Percentiles rank a stretch among this genome's conserved stretches.
Evolutionary conservation across 2,888 invertebrate genomes (phyloP).

Genomic region (Branchipolynoe longqiensis): DNA sequence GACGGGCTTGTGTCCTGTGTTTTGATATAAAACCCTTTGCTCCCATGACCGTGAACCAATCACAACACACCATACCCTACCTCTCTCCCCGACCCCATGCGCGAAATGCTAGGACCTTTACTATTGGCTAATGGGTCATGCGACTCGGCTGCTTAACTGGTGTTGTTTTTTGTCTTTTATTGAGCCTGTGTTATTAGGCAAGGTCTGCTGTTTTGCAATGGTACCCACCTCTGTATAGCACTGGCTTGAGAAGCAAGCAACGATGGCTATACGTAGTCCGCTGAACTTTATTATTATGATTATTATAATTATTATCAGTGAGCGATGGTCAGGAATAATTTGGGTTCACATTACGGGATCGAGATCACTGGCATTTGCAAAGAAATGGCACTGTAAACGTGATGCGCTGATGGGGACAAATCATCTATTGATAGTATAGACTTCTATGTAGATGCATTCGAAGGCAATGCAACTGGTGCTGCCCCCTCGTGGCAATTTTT

Average conservation of each 20-base stretch:
- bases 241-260: too few species aligned
- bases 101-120: constrained; percentile 2
- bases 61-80: constrained; percentile 1
- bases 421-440: neutral
- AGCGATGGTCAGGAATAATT: too few species aligned
- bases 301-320: neutral
- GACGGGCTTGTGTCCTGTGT: neutral
- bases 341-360: too few species aligned
- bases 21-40: neutral
- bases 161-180: too few species aligned
- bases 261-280: neutral
- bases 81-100: neutral
- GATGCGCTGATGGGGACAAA: neutral
- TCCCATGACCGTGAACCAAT: neutral
- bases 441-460: neutral
- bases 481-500: neutral
- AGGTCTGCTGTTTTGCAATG: neutral
- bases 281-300: neutral
- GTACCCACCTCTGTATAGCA: neutral
- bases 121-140: neutral
- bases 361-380: too few species aligned
- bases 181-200: neutral
- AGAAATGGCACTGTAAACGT: constrained; percentile 24
- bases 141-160: neutral
- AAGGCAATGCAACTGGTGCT: constrained; percentile 40